Evolutionary conservation across 2,797 vertebrate species (phyloP).

Genomic region (Poeciliopsis infans): DNA sequence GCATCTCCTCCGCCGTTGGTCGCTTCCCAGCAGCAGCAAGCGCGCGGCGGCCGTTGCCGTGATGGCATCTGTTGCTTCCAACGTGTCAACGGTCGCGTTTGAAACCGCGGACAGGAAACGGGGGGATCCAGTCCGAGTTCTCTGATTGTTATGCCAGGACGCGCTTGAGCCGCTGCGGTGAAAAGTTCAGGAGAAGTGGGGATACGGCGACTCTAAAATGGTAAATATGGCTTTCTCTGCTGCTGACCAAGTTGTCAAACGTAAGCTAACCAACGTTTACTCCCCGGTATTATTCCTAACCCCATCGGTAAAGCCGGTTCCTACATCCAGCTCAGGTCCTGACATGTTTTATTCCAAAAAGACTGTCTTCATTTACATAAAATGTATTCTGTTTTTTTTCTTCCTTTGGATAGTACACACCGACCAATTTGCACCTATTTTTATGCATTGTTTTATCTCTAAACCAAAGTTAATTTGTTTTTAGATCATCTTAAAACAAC

Average conservation of each 20-base stretch:
- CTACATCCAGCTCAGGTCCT: not conserved
- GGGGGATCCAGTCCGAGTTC: slow-evolving; percentile 28
- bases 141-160: slow-evolving; percentile 75
- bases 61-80: slow-evolving; percentile 28
- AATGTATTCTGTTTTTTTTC: not conserved
- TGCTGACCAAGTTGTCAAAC: not conserved
- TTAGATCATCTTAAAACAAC: not conserved
- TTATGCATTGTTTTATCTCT: not conserved
- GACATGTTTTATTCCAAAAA: not conserved
- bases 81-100: slow-evolving; percentile 25
- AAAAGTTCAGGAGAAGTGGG: slow-evolving; percentile 78
- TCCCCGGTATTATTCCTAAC: not conserved
- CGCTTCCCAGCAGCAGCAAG: slow-evolving; percentile 11
- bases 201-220: slow-evolving; percentile 57
- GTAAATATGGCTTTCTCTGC: slow-evolving; percentile 64
- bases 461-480: not conserved
- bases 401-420: not conserved
- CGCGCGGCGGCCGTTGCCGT: slow-evolving; percentile 8
- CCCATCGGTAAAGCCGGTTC: not conserved
- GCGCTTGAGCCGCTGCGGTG: slow-evolving; percentile 42
- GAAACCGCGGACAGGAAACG: not conserved
- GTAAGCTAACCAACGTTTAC: not conserved
- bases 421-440: not conserved
- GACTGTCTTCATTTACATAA: not conserved
- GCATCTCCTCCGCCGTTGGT: not conserved